Evolutionary conservation across 23 tunicate species (phyloP).

Genomic region (Pegea sp.): DNA sequence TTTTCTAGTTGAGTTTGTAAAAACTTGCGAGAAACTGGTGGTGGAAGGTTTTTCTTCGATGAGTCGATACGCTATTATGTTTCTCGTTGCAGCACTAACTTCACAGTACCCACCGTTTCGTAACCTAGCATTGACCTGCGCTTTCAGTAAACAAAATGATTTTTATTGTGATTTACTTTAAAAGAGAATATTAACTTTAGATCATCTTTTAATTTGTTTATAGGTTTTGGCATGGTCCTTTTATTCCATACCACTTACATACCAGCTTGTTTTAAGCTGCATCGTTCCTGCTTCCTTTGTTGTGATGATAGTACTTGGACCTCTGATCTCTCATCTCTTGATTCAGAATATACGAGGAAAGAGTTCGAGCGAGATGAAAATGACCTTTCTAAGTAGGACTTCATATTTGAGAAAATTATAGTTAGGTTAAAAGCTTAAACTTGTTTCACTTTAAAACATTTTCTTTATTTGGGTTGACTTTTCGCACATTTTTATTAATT

Average conservation of each 20-base stretch:
- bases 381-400: too few relatives aligned
- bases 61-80: not conserved
- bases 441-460: too few relatives aligned
- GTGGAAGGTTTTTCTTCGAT: not conserved
- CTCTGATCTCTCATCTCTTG: not conserved
- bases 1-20: not conserved
- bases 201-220: not conserved
- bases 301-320: not conserved
- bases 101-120: not conserved
- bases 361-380: too few relatives aligned
- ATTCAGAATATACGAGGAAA: not conserved
- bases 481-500: too few relatives aligned
- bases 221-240: slow-evolving; percentile 1
- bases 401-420: too few relatives aligned
- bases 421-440: too few relatives aligned
- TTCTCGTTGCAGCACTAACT: not conserved
- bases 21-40: not conserved
- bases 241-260: not conserved
- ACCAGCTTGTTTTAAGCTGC: not conserved
- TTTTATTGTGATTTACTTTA: too few relatives aligned
- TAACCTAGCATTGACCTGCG: not conserved
- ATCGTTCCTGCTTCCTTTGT: not conserved
- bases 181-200: not conserved
- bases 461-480: too few relatives aligned
- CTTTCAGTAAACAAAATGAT: too few relatives aligned